Percentiles rank a stretch among this genome's conserved stretches.
These are phyloP conservation scores for Temnothorax unifasciatus DNA, from an alignment of 2,888 invertebrate genomes.

Conservation along the genomic window DNA sequence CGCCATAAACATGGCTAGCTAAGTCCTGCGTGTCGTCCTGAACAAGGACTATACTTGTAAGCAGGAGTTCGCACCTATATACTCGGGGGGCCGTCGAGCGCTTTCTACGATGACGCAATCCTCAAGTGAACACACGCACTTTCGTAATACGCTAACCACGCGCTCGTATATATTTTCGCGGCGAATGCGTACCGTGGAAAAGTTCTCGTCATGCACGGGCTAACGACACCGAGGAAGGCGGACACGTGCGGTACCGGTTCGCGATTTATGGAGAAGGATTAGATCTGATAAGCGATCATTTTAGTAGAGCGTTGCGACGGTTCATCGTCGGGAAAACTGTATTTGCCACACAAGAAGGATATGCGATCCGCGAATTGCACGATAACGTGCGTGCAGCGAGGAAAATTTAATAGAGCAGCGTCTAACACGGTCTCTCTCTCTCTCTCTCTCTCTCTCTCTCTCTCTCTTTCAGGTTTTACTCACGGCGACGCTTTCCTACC, in stretches of 20 bases:
- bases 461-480: conserved; percentile 49
- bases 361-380: conserved; percentile 59
- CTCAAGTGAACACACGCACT: conserved; percentile 43
- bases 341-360: conserved; percentile 29
- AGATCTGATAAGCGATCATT: conserved; percentile 53
- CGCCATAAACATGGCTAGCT: conserved; percentile 12
- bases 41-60: conserved; percentile 16
- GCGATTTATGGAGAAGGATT: conserved; percentile 60
- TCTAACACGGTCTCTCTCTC: conserved; percentile 2
- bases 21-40: conserved; percentile 12
- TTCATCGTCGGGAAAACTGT: neutral
- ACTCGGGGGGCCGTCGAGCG: conserved; percentile 52
- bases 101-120: conserved; percentile 61
- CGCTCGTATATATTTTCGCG: conserved; percentile 37
- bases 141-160: conserved; percentile 57
- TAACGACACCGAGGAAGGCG: conserved; percentile 54
- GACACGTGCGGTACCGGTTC: conserved; percentile 40
- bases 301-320: neutral
- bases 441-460: neutral
- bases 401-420: conserved; percentile 60
- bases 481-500: neutral
- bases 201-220: conserved; percentile 52
- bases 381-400: conserved; percentile 49
- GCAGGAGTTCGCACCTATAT: conserved; percentile 26
- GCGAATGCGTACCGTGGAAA: conserved; percentile 10